Base-by-base conservation (phyloP, 2,888 invertebrate genomes). In the Nudaria mundana region DNA sequence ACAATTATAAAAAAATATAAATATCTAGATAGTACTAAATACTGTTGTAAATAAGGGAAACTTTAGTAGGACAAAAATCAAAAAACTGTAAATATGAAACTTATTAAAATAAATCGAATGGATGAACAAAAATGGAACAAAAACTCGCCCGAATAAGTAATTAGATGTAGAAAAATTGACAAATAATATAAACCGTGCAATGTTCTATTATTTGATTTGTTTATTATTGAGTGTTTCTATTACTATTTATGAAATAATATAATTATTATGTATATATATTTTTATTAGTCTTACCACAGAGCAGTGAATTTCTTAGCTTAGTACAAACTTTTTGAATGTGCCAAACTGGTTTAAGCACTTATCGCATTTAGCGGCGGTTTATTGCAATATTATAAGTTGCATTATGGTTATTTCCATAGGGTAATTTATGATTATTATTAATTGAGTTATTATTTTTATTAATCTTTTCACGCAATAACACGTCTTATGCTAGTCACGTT, bases 401-500 rank as follows among this genome's bases (percentile, higher is more conserved):
- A 64, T 69, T 70, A 69, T 72, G 73, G 79, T n/a, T n/a, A n/a
- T 20, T 82, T 80, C 69, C 61, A 63, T 71, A 71, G 58, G 37
- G 43, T 56, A 60, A 35, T 43, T 59, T 54, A 66, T 63, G 58
- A 56, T 63, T 62, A 66, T 66, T 51, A 12, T 26, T 41, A 42
- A 63, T 63, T 65, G 15, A 63, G 60, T 63, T 52, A 60, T 62
- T 66, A 59, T 52, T 33, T 64, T 68, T 64, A 64, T 63, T 67
- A 62, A 62, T 64, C 60, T 75, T 75, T 81, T 83, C 81, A 76
- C 72, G 87, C 87, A 88, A 88, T 88, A 87, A 84, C 82, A 84
- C 79, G 69, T 81, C 83, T 83, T 78, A 87, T 87, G 85, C 87
- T 88, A 88, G 87, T 88, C 87, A 88, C 67, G 72, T 77, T 82